Evolutionary conservation across 2,888 invertebrate species (phyloP).

Genomic region (Psylliodes chrysocephalus): DNA sequence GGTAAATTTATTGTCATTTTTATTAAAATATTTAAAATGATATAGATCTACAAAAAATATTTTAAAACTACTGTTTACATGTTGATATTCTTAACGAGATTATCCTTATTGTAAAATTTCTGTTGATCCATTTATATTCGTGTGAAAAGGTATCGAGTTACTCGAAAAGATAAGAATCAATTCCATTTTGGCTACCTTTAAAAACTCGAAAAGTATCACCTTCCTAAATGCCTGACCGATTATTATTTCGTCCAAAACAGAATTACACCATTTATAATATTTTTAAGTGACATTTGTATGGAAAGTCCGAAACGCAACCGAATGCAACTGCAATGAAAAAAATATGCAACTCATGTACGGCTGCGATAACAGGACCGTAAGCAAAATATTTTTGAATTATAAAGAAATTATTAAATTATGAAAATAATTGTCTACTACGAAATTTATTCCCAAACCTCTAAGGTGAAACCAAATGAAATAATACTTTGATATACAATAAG

Average conservation of each 20-base stretch:
- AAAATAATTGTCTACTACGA: no score
- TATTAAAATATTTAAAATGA: no score
- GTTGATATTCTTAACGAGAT: no score
- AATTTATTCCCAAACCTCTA: no score
- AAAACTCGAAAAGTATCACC: constrained; percentile 54
- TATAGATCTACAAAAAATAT: no score
- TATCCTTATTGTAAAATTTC: background rate
- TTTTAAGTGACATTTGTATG: constrained; percentile 62
- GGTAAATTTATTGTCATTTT: no score
- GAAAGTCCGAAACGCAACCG: constrained; percentile 59
- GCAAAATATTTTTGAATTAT: constrained; percentile 19
- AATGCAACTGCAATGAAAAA: constrained; percentile 54
- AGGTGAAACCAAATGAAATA: no score
- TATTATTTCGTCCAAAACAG: constrained; percentile 54
- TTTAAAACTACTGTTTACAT: no score
- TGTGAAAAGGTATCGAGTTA: constrained; percentile 30
- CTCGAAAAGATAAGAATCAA: constrained; percentile 34
- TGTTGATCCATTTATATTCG: background rate
- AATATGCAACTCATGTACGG: constrained; percentile 62
- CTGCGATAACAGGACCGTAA: constrained; percentile 54
- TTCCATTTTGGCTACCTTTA: constrained; percentile 24
- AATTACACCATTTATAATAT: constrained; percentile 63
- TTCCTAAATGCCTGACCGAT: constrained; percentile 55
- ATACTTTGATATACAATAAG: no score
- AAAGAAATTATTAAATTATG: no score